Conservation (phyloP, 2,888 invertebrate species). For the Pseudanteris insignis region DNA sequence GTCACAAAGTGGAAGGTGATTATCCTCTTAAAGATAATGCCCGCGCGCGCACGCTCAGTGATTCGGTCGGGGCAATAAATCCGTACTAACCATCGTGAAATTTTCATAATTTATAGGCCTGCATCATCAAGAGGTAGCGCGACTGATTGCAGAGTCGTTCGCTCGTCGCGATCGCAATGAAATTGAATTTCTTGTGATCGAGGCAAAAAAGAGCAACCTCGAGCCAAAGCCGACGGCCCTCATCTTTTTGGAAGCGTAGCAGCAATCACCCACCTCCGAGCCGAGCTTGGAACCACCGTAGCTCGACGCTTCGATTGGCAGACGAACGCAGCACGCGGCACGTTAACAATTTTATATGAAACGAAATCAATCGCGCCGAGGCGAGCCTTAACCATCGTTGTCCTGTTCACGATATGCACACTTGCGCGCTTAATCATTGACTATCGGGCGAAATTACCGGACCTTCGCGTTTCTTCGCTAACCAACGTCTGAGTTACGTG, state of each 20-base stretch:
- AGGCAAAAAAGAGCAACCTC: slow-evolving; percentile 90
- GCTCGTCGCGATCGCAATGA: slow-evolving; percentile 87
- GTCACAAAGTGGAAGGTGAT: slow-evolving; percentile 72
- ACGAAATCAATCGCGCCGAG: slow-evolving; percentile 1
- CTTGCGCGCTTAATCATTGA: no score
- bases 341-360: slow-evolving; percentile 30
- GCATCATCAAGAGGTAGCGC: slow-evolving; percentile 78
- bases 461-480: no score
- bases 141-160: slow-evolving; percentile 92
- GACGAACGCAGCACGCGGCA: slow-evolving; percentile 25
- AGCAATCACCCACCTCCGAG: slow-evolving; percentile 68
- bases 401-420: slow-evolving; percentile 8
- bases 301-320: slow-evolving; percentile 39
- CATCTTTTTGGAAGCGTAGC: slow-evolving; percentile 92
- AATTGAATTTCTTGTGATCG: slow-evolving; percentile 92
- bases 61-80: no score
- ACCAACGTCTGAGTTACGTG: no score
- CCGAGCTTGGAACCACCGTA: slow-evolving; percentile 63
- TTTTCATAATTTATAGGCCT: slow-evolving; percentile 51
- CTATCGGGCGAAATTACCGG: no score
- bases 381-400: slow-evolving; percentile 13
- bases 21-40: slow-evolving; percentile 11
- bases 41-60: no score
- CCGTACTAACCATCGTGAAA: no score
- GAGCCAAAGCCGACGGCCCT: slow-evolving; percentile 91